A percentile compares a stretch with the other conserved stretches of the same genome.
Conservation (phyloP, 2,113 vertebrate species). For the Junco hyemalis region DNA sequence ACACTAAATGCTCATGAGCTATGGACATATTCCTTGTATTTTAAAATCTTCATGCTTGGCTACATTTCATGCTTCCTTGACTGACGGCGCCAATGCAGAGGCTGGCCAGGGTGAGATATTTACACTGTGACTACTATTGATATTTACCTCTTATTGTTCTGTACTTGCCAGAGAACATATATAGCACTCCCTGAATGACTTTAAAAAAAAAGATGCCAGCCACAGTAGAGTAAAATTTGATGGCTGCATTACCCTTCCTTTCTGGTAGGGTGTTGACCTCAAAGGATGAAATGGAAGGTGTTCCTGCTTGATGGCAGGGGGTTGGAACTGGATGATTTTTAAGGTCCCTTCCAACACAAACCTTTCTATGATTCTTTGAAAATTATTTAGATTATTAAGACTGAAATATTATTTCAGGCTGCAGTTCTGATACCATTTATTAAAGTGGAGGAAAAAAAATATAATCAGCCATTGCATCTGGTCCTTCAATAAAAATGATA, state of each 20-base stretch:
- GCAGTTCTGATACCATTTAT: neutral
- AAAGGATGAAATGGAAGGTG: neutral
- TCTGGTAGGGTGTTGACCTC: neutral
- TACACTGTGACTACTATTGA: neutral
- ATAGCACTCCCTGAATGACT: neutral
- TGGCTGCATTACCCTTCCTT: neutral
- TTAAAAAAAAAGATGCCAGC: neutral
- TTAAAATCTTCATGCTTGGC: neutral
- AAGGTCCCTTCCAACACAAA: neutral
- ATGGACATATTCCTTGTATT: neutral
- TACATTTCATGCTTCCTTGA: neutral
- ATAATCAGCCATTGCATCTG: neutral
- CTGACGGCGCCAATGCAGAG: neutral
- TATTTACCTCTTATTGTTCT: neutral
- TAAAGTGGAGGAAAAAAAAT: neutral
- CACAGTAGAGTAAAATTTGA: neutral
- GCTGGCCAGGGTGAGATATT: neutral
- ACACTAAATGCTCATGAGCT: neutral
- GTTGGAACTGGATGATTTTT: neutral
- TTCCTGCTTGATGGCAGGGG: fast-evolving
- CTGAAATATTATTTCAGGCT: neutral
- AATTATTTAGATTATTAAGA: neutral
- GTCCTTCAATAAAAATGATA: neutral
- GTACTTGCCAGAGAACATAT: neutral
- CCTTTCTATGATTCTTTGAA: neutral